A percentile compares a stretch with the other conserved stretches of the same genome.
These are phyloP conservation scores for Cerastis rubricosa DNA, from an alignment of 2,888 invertebrate genomes.

Conservation along the genomic window DNA sequence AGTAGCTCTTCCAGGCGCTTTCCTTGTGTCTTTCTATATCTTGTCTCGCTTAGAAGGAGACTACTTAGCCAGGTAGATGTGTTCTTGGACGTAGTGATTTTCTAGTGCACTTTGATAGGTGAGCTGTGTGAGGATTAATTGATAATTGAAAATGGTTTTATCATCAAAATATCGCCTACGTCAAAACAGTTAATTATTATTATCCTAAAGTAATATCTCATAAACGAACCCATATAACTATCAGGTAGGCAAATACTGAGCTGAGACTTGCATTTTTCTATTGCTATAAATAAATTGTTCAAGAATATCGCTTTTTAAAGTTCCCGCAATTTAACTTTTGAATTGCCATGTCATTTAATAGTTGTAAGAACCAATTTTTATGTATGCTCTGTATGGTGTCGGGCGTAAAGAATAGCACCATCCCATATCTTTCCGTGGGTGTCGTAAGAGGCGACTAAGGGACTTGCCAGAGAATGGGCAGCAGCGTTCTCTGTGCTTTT, in stretches of 20 bases:
- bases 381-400: too few relatives aligned
- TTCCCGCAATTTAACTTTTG: slow-evolving; percentile 2
- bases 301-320: neutral
- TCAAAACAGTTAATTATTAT: neutral
- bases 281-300: neutral
- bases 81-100: too few relatives aligned
- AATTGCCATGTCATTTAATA: slow-evolving; percentile 8
- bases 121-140: neutral
- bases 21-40: too few relatives aligned
- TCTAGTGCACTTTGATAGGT: too few relatives aligned
- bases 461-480: too few relatives aligned
- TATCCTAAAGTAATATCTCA: neutral
- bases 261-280: neutral
- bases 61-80: too few relatives aligned
- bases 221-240: neutral
- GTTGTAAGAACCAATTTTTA: neutral
- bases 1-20: too few relatives aligned
- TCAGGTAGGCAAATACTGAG: neutral
- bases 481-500: too few relatives aligned
- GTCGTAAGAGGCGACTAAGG: too few relatives aligned
- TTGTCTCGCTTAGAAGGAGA: too few relatives aligned
- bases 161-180: neutral
- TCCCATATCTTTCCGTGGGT: too few relatives aligned
- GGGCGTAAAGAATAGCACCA: too few relatives aligned
- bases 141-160: neutral